phyloP scores from a whole-genome alignment of 2,888 invertebrate genomes.

The Capitulum mitella region DNA sequence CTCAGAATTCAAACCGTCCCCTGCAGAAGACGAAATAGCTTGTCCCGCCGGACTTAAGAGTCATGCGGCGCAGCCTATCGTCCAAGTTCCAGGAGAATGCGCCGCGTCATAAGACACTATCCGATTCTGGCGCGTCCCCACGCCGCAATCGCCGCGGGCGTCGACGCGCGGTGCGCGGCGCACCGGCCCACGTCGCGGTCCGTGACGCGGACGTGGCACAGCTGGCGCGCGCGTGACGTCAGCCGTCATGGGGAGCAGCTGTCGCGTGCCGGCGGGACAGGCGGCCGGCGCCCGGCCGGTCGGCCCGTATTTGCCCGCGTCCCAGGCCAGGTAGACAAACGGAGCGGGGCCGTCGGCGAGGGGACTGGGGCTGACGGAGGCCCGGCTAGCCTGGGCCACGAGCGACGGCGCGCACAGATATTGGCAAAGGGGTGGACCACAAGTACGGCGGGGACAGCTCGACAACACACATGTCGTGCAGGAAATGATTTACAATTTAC shows the following conservation, averaged over 20 bases:
- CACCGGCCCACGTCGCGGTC: neutral
- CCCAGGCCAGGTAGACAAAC: neutral
- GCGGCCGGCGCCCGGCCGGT: neutral
- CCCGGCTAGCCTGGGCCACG: too few species aligned
- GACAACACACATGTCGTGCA: too few species aligned
- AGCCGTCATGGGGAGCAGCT: conserved; percentile 11
- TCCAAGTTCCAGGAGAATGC: conserved; percentile 8
- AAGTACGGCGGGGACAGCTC: too few species aligned
- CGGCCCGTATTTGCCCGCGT: neutral
- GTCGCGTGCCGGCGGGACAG: neutral
- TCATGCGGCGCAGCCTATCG: neutral
- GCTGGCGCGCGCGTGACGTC: conserved; percentile 19
- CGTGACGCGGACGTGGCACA: conserved; percentile 9
- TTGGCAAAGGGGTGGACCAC: too few species aligned
- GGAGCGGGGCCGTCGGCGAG: neutral
- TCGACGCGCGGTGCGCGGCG: neutral
- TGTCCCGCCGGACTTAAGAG: neutral
- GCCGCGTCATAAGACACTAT: neutral
- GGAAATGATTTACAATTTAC: too few species aligned
- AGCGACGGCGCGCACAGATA: too few species aligned
- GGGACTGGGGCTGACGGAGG: too few species aligned
- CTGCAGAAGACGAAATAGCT: neutral
- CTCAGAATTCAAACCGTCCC: neutral
- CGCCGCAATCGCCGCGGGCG: neutral
- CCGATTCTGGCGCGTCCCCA: neutral